Conservation (phyloP, 2,797 vertebrate species). For the Pantherophis vulpinus region DNA sequence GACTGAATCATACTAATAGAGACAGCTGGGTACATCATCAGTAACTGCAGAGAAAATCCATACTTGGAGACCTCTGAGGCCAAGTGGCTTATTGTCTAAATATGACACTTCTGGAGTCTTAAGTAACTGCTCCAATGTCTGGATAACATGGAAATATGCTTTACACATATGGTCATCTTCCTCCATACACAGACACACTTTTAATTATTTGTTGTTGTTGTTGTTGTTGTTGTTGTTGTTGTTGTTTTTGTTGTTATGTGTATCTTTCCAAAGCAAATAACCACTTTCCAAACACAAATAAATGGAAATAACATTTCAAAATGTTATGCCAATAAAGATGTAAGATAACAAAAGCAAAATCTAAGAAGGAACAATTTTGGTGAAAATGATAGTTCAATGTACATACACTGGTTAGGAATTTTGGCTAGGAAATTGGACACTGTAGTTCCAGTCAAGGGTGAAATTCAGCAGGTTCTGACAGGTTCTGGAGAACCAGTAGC, state of each 20-base stretch:
- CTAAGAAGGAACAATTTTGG: not conserved
- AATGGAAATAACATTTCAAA: not conserved
- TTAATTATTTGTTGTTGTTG: not conserved
- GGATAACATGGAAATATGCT: not conserved
- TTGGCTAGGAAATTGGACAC: not conserved
- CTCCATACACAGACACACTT: not conserved
- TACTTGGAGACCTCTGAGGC: constrained; percentile 10
- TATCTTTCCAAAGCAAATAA: not conserved
- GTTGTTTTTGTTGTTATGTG: not conserved
- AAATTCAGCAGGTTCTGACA: too few species aligned
- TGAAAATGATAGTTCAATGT: not conserved
- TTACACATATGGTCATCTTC: not conserved
- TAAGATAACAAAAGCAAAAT: not conserved
- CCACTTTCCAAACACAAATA: not conserved
- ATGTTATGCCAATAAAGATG: not conserved
- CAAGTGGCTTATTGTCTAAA: constrained; percentile 12
- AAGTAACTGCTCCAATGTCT: constrained; percentile 3
- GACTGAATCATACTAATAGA: constrained; percentile 29
- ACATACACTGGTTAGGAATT: not conserved
- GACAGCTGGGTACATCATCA: constrained; percentile 32
- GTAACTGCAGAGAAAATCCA: constrained; percentile 33
- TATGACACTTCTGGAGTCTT: constrained; percentile 1
- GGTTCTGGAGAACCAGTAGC: too few species aligned
- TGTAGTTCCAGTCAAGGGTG: not conserved
- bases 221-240: too few species aligned